Percentiles rank a stretch among this genome's conserved stretches.
Evolutionary conservation across 2,797 vertebrate species (phyloP).

Genomic region (Takifugu ocellatus): DNA sequence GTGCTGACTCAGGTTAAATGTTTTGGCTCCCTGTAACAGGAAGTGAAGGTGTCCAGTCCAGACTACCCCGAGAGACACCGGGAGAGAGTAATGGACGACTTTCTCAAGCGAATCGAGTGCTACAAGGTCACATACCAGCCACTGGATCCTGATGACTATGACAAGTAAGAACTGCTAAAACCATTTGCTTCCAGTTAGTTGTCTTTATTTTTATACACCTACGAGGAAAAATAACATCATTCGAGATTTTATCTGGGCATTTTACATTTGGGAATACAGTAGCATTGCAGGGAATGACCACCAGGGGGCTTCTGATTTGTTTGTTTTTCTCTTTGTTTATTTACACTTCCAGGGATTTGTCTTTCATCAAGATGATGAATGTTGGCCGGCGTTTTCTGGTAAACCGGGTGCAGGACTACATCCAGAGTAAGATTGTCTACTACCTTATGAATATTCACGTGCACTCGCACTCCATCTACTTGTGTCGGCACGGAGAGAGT

Average conservation of each 20-base stretch:
- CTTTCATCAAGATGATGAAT: conserved; percentile 97
- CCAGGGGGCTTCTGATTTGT: conserved; percentile 31
- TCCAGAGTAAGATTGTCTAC: conserved; percentile 98
- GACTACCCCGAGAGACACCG: conserved; percentile 93
- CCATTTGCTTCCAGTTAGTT: not conserved
- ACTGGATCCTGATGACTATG: conserved; percentile 87
- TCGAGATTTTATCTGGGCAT: not conserved
- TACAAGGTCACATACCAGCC: conserved; percentile 97
- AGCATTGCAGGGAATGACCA: conserved; percentile 31
- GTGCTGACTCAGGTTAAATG: conserved; percentile 13
- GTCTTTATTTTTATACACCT: not conserved
- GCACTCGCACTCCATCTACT: conserved; percentile 94
- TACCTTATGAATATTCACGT: conserved; percentile 99
- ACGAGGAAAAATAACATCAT: not conserved
- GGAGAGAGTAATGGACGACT: conserved; percentile 96
- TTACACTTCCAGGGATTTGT: conserved; percentile 79
- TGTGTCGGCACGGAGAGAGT: conserved; percentile 95
- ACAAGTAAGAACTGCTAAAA: conserved; percentile 81
- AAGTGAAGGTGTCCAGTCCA: conserved; percentile 96
- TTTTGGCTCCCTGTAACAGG: conserved; percentile 71
- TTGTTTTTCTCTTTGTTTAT: too few species aligned
- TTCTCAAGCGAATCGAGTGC: conserved; percentile 95
- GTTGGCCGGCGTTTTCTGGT: conserved; percentile 94
- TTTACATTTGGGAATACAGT: not conserved
- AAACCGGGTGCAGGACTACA: conserved; percentile 95